Evolutionary conservation across 2,888 invertebrate species (phyloP).

Genomic region (Ormyrus rosae): DNA sequence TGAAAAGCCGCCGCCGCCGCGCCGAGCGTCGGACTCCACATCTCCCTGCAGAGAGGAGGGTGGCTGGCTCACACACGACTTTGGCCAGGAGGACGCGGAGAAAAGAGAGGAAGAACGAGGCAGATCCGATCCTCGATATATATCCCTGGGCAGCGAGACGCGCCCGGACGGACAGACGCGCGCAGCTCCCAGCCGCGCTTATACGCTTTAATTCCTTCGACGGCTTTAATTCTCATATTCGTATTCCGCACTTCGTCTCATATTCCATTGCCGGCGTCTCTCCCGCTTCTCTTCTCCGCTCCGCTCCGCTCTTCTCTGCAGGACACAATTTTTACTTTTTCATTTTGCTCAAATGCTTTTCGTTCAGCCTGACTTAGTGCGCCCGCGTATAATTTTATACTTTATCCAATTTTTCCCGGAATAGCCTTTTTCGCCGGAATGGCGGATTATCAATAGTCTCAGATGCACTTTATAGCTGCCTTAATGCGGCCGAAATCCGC

Average conservation of each 20-base stretch:
- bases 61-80: constrained; percentile 59
- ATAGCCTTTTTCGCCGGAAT: too few relatives aligned
- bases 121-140: constrained; percentile 71
- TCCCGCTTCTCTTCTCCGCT: constrained; percentile 37
- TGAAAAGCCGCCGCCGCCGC: constrained; percentile 64
- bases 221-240: constrained; percentile 75
- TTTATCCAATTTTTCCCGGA: not conserved
- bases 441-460: too few relatives aligned
- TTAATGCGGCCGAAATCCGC: too few relatives aligned
- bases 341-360: constrained; percentile 27
- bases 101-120: constrained; percentile 55
- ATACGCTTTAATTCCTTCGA: constrained; percentile 75
- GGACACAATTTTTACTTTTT: constrained; percentile 28
- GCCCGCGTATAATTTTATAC: constrained; percentile 21
- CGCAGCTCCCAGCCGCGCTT: constrained; percentile 67
- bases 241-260: constrained; percentile 68
- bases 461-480: too few relatives aligned
- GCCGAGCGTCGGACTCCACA: constrained; percentile 46
- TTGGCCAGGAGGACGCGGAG: constrained; percentile 60
- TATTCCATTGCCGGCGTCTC: constrained; percentile 54
- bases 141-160: constrained; percentile 14
- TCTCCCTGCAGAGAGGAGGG: constrained; percentile 51
- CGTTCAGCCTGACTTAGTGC: constrained; percentile 33
- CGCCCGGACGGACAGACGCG: not conserved
- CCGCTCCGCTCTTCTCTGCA: constrained; percentile 9